phyloP scores from a whole-genome alignment of 2,797 vertebrate genomes.

The Moxostoma hubbsi region DNA sequence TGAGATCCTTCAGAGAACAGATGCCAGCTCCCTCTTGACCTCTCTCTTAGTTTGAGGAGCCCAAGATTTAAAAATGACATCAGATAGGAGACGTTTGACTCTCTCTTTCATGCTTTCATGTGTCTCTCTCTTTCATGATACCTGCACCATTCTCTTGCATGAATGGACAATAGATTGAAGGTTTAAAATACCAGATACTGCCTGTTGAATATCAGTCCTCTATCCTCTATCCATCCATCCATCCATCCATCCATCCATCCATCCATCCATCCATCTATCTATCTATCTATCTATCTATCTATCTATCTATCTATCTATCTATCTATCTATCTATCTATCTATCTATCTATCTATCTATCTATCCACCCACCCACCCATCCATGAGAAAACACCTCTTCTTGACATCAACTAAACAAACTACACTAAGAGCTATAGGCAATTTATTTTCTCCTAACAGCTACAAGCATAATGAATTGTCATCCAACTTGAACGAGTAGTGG shows the following conservation, averaged over 20 bases:
- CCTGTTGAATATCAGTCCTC: constrained; percentile 14
- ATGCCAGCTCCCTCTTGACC: constrained; percentile 54
- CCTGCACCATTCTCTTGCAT: constrained; percentile 56
- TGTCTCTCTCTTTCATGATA: constrained; percentile 61
- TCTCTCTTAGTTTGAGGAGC: constrained; percentile 41
- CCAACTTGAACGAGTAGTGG: constrained; percentile 15
- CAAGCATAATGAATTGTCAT: constrained; percentile 21
- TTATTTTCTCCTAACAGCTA: neutral
- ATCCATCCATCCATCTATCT: neutral
- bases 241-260: neutral
- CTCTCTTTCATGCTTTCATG: constrained; percentile 42
- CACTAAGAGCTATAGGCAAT: neutral
- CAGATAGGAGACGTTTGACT: constrained; percentile 45
- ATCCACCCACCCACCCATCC: too few relatives aligned
- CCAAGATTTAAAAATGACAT: too few relatives aligned
- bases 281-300: neutral
- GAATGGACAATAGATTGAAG: constrained; percentile 59
- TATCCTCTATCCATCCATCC: neutral
- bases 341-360: too few relatives aligned
- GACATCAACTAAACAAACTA: neutral
- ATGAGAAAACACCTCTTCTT: too few relatives aligned
- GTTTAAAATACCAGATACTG: constrained; percentile 16
- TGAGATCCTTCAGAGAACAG: constrained; percentile 56
- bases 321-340: neutral
- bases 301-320: too few relatives aligned